A percentile compares a stretch with the other conserved stretches of the same genome.
Conservation (phyloP, 2,888 invertebrate genomes). For the Polyommatus icarus region DNA sequence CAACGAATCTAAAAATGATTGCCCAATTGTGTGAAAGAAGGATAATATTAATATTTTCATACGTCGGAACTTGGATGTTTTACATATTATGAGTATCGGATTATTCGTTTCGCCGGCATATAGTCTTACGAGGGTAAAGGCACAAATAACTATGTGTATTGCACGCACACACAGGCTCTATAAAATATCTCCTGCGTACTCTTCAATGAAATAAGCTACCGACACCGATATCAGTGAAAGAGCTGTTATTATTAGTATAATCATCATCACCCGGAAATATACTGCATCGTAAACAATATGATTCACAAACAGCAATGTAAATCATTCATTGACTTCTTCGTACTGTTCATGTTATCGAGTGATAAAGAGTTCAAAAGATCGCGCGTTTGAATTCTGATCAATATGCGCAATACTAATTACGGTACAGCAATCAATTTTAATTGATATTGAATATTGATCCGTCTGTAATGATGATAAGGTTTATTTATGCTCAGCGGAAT, state of each 20-base stretch:
- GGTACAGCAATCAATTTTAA: background rate
- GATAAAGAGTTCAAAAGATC: constrained; percentile 28
- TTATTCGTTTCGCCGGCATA: too few relatives aligned
- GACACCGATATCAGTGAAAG: too few relatives aligned
- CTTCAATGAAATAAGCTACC: background rate
- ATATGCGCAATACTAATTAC: constrained; percentile 3
- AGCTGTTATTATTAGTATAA: background rate
- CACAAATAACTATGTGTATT: too few relatives aligned
- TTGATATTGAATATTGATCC: background rate
- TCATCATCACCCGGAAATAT: background rate
- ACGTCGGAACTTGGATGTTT: too few relatives aligned
- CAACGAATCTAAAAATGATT: too few relatives aligned
- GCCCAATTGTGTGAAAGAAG: too few relatives aligned
- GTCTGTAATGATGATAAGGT: background rate
- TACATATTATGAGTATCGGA: too few relatives aligned
- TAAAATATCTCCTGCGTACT: too few relatives aligned
- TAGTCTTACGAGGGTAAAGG: too few relatives aligned
- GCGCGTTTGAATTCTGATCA: background rate
- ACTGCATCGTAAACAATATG: constrained; percentile 17
- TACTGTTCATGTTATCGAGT: background rate
- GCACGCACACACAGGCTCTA: too few relatives aligned
- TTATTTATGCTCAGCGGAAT: background rate
- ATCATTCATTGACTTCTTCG: constrained; percentile 23
- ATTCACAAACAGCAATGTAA: constrained; percentile 20
- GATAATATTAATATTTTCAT: too few relatives aligned